Percentiles rank a stretch among this genome's conserved stretches.
Evolutionary conservation across 2,797 vertebrate species (phyloP).

Genomic region (Sciaenops ocellatus): DNA sequence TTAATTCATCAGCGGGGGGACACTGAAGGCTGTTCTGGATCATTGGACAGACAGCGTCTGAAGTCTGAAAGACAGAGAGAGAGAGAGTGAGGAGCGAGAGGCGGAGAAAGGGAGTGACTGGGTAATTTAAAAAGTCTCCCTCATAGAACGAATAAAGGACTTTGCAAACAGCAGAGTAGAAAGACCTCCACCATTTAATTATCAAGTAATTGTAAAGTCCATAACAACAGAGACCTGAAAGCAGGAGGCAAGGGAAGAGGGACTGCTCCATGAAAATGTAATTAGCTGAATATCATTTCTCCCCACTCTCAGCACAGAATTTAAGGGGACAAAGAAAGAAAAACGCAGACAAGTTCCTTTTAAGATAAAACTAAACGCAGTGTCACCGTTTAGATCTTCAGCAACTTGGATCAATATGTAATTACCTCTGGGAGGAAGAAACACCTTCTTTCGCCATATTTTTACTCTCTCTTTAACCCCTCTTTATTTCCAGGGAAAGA

Average conservation of each 20-base stretch:
- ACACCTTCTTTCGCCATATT: conserved; percentile 50
- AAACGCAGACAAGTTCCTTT: conserved; percentile 61
- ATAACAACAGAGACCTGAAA: conserved; percentile 73
- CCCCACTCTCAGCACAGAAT: conserved; percentile 54
- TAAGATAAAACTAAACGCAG: conserved; percentile 71
- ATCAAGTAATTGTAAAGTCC: conserved; percentile 80
- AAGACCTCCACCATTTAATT: conserved; percentile 80
- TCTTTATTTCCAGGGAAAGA: conserved; percentile 53
- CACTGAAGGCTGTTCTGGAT: conserved; percentile 78
- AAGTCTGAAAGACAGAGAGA: conserved; percentile 68
- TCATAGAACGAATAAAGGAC: conserved; percentile 73
- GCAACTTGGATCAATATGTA: conserved; percentile 80
- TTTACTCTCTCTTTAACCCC: conserved; percentile 63
- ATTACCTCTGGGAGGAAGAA: conserved; percentile 77
- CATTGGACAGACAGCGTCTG: conserved; percentile 73
- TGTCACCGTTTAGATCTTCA: conserved; percentile 78
- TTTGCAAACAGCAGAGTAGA: conserved; percentile 69
- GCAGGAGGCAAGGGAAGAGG: conserved; percentile 66
- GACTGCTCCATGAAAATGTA: conserved; percentile 74
- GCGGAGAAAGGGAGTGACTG: conserved; percentile 64
- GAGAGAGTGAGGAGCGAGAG: conserved; percentile 40
- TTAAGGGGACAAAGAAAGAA: conserved; percentile 47
- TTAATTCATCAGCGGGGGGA: conserved; percentile 76
- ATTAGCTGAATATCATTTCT: conserved; percentile 80
- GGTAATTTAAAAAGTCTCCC: conserved; percentile 78